phyloP scores from a whole-genome alignment of 2,888 invertebrate species.

The Ochropacha duplaris region DNA sequence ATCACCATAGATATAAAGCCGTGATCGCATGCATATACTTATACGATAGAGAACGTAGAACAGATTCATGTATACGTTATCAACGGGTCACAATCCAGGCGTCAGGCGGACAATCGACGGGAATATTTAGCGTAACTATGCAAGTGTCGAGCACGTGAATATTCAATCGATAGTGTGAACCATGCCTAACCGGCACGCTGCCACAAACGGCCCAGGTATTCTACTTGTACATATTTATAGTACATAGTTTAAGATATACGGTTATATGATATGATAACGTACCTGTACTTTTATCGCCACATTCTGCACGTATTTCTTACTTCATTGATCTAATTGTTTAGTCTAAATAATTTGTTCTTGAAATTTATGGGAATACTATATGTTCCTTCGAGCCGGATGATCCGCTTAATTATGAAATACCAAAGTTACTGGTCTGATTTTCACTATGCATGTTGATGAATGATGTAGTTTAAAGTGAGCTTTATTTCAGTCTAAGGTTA shows the following conservation, averaged over 20 bases:
- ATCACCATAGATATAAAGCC: not conserved
- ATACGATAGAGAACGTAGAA: not conserved
- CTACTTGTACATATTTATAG: slow-evolving; percentile 3
- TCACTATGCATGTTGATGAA: too few relatives aligned
- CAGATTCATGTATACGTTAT: not conserved
- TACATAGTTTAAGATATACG: not conserved
- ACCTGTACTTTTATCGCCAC: too few relatives aligned
- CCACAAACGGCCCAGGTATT: slow-evolving; percentile 15
- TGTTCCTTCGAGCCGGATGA: too few relatives aligned
- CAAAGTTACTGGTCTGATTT: too few relatives aligned
- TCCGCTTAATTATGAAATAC: too few relatives aligned
- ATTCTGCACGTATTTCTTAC: too few relatives aligned
- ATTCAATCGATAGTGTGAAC: slow-evolving; percentile 60
- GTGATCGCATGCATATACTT: not conserved
- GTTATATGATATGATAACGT: not conserved
- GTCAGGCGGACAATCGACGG: slow-evolving; percentile 10
- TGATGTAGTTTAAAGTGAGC: too few relatives aligned
- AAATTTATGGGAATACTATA: too few relatives aligned
- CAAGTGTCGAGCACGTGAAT: slow-evolving; percentile 49
- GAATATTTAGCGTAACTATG: slow-evolving; percentile 39
- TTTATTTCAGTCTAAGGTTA: too few relatives aligned
- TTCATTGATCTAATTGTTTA: too few relatives aligned
- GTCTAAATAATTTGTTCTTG: too few relatives aligned
- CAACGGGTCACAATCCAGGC: slow-evolving; percentile 9
- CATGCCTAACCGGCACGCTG: slow-evolving; percentile 28